Evolutionary conservation across 1,140 invertebrate species (phyloP), one percentile per base, ranked within the genome.

Genomic region (Paracyclopina nana): DNA sequence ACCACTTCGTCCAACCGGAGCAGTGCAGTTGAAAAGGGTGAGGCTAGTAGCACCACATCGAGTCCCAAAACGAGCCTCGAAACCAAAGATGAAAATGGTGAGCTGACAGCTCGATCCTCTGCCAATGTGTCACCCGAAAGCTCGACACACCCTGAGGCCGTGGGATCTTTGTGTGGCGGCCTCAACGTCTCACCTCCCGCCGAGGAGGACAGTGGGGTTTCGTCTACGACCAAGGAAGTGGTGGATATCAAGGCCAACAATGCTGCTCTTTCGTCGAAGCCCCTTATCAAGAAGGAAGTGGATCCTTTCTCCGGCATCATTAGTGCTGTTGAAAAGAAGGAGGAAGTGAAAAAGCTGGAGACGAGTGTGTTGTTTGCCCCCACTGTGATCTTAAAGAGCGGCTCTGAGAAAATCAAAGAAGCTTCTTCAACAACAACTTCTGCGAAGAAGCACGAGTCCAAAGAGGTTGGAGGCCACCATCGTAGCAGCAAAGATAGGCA

Each of bases 21-120:
- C 16, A 27, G 12, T 18, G 2, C 28, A 2, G 30, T 50, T 4
- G 48, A 50, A 24, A 50, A 50, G 14, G 48, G 48, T 2, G 48
- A 50, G 25, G 48, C 48, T 2, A 50, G 48, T n/a, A 26, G 22
- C 14, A 48, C 46, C 27, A 48, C 46, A 6, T 48, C 22, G n/a
- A 26, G 22, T 6, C 46, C 34, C 2, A n/a, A 20, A 2, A 38
- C 8, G 14, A 20, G 14, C 34, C 14, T 20, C 3, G 34, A 38
- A 16, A 20, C 34, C 34, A 38, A n/a, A n/a, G n/a, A n/a, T n/a
- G n/a, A n/a, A n/a, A n/a, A n/a, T n/a, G n/a, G n/a, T n/a, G n/a
- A n/a, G n/a, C n/a, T n/a, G n/a, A n/a, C n/a, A n/a, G n/a, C n/a
- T n/a, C n/a, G n/a, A n/a, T n/a, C n/a, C n/a, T n/a, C n/a, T n/a